These are phyloP conservation scores for Solenodon paradoxus DNA, from an alignment of 2,113 vertebrate species.

Conservation along the genomic window DNA sequence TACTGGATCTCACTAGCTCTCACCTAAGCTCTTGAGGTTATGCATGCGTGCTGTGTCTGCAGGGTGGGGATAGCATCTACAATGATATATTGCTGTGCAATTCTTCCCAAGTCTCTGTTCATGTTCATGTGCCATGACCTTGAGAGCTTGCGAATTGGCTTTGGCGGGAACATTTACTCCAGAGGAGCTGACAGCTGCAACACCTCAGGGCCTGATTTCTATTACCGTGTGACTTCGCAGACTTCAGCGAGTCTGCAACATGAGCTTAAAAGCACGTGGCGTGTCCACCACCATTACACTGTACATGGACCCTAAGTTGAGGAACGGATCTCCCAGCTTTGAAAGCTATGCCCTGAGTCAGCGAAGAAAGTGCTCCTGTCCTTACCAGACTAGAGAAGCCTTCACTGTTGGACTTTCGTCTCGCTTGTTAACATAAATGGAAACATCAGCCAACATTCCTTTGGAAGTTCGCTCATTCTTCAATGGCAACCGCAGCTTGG, in stretches of 20 bases:
- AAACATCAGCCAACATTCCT: too few species aligned
- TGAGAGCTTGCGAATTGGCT: neutral
- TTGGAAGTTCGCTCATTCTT: neutral
- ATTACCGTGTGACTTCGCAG: neutral
- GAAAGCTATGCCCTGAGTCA: neutral
- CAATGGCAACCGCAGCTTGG: accelerated
- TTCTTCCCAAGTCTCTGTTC: neutral
- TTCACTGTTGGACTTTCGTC: neutral
- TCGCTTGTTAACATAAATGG: neutral
- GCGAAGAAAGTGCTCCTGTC: accelerated
- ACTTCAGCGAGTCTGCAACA: neutral
- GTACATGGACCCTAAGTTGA: too few species aligned
- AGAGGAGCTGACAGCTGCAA: neutral
- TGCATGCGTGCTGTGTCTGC: accelerated
- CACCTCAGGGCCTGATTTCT: neutral
- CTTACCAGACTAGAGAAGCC: accelerated
- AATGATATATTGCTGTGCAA: accelerated
- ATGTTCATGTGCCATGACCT: accelerated
- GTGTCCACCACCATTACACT: accelerated
- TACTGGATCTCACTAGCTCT: neutral
- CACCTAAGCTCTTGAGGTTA: neutral
- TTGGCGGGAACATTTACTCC: neutral
- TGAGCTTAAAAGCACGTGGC: too few species aligned
- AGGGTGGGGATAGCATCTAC: accelerated
- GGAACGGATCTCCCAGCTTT: neutral